A percentile compares a stretch with the other conserved stretches of the same genome.
Evolutionary conservation across 2,888 invertebrate genomes (phyloP).

Genomic region (Uloborus plumipes): DNA sequence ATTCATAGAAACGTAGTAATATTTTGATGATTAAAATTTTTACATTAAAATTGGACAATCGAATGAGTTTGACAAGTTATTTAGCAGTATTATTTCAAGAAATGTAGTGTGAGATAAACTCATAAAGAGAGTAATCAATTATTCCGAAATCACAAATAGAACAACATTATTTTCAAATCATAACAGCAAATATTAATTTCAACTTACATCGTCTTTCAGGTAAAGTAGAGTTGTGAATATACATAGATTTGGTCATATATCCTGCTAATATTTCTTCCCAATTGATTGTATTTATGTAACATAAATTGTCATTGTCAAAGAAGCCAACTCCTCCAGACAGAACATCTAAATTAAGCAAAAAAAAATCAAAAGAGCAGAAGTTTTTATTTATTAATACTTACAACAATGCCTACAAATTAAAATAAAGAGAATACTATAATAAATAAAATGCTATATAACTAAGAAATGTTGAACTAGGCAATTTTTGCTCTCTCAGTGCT

Average conservation of each 20-base stretch:
- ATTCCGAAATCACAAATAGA: neutral
- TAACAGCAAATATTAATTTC: neutral
- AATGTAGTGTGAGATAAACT: neutral
- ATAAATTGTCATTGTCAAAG: constrained; percentile 93
- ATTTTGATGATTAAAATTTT: too few species aligned
- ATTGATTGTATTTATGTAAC: constrained; percentile 90
- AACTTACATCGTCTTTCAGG: constrained; percentile 85
- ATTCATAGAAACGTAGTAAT: too few species aligned
- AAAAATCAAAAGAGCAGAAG: neutral
- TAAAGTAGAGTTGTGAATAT: constrained; percentile 85
- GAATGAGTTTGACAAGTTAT: neutral
- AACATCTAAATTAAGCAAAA: constrained; percentile 78
- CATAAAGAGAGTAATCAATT: neutral
- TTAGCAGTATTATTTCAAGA: too few species aligned
- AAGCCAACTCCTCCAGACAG: constrained; percentile 91
- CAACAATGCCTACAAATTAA: too few species aligned
- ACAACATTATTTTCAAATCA: neutral
- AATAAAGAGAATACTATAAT: neutral
- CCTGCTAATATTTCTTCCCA: constrained; percentile 95
- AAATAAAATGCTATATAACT: too few species aligned
- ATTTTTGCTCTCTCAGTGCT: too few species aligned
- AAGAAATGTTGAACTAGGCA: too few species aligned
- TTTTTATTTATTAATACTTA: neutral
- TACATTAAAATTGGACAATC: neutral
- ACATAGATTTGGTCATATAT: constrained; percentile 79